Percentiles rank a stretch among this genome's conserved stretches.
Conservation (phyloP, 2,888 invertebrate genomes). For the Pachymerium ferrugineum region DNA sequence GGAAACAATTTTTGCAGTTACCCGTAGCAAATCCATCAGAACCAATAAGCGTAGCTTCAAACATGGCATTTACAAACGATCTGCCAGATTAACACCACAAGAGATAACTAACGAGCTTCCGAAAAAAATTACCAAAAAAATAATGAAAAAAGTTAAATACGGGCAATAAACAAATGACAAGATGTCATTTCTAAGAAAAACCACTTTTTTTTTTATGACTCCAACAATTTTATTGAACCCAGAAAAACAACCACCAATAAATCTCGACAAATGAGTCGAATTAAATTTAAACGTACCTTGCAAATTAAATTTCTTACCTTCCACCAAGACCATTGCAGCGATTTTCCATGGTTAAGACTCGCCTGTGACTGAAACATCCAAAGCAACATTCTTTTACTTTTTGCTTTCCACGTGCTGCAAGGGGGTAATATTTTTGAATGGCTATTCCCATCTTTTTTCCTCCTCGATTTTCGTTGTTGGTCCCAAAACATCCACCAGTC, state of each 20-base stretch:
- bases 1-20: neutral
- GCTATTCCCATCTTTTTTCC: slow-evolving; percentile 25
- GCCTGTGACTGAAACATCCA: slow-evolving; percentile 41
- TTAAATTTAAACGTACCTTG: neutral
- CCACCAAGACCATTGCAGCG: slow-evolving; percentile 40
- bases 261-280: neutral
- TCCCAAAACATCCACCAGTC: slow-evolving; percentile 41
- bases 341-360: slow-evolving; percentile 33
- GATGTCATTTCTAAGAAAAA: no score
- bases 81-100: no score
- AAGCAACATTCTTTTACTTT: slow-evolving; percentile 41
- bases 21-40: neutral
- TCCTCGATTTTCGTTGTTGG: slow-evolving; percentile 39
- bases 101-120: no score
- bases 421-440: neutral
- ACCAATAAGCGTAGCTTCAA: neutral
- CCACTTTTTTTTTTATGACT: no score
- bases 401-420: slow-evolving; percentile 37
- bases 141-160: no score
- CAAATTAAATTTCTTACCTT: slow-evolving; percentile 38
- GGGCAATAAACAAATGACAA: no score
- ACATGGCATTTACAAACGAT: slow-evolving; percentile 2
- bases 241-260: neutral
- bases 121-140: no score
- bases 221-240: neutral